Base-by-base conservation (phyloP, 1,140 invertebrate species). In the Drosophila biarmipes region DNA sequence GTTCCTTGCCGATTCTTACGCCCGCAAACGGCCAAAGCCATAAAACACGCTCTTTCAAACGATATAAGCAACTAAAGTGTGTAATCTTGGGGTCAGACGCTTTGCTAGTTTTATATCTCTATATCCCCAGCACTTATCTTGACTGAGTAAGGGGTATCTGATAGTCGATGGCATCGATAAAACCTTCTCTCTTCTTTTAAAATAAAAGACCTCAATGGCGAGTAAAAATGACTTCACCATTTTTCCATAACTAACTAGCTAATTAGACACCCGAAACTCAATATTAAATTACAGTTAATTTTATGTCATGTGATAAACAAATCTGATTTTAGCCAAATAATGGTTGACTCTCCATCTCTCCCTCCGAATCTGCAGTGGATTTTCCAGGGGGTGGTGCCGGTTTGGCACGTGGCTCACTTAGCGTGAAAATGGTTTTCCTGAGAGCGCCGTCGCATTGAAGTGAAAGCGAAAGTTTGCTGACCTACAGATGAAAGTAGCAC, bases 381-480 rank as follows among this genome's bases (percentile, higher is more conserved):
- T 43, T 67, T 67, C 35, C 31, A 29, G 29, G 11, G 4, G 2
- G 11, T 10, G 38, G 15, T 1, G 15, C 24, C 1, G 11, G 19
- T 15, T 14, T 43, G 43, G 34, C 53, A 69, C 37, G 68, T 69
- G 40, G 63, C 24, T 38, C 8, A 31, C 19, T 29, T n/a, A 27
- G 19, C 27, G 24, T 57, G 58, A 54, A 73, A 78, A 54, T 42
- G 46, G 48, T 21, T 72, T 38, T 64, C 40, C 35, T 42, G 59
- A 86, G 73, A 81, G 78, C 78, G 73, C 58, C 64, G 53, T 17
- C 57, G 71, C 69, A 86, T 45, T 67, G 49, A 75, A 86, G 49
- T 66, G 81, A 85, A 85, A 85, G 49, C 73, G 81, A 85, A 77
- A 85, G 81, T 86, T 67, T 49, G 15, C 48, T 77, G 73, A 73